A percentile compares a stretch with the other conserved stretches of the same genome.
phyloP scores from a whole-genome alignment of 2,113 vertebrate species.

The Pionites leucogaster region DNA sequence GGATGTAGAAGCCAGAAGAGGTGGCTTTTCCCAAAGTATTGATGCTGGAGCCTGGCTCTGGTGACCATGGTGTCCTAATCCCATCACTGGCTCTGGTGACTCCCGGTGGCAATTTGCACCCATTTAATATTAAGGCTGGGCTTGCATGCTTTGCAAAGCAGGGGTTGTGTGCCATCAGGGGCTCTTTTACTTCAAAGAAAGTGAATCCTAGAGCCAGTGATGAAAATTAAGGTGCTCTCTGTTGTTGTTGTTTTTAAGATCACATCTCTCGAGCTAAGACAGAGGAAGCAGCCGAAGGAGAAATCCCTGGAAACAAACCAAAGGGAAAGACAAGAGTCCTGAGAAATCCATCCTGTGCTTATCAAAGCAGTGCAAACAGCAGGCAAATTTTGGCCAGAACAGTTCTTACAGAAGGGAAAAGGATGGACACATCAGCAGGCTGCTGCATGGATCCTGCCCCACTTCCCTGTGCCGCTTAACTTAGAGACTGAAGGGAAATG shows the following conservation, averaged over 20 bases:
- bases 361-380: background rate
- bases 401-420: background rate
- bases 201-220: background rate
- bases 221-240: background rate
- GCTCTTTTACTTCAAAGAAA: background rate
- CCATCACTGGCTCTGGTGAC: rapidly evolving
- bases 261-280: background rate
- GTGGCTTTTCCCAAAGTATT: background rate
- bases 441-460: background rate
- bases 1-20: background rate
- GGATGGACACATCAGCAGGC: background rate
- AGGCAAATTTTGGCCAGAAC: background rate
- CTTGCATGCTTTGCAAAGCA: background rate
- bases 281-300: background rate
- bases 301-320: slow-evolving; percentile 47
- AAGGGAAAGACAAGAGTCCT: slow-evolving; percentile 43
- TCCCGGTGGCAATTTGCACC: background rate
- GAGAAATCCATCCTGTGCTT: background rate
- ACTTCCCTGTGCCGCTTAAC: rapidly evolving
- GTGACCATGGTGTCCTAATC: rapidly evolving
- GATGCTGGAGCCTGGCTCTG: background rate
- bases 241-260: background rate
- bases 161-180: background rate
- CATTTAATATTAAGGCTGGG: rapidly evolving
- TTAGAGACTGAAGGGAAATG: rapidly evolving